Conservation (phyloP, 2,113 vertebrate species). For the Chlamydotis undulata region DNA sequence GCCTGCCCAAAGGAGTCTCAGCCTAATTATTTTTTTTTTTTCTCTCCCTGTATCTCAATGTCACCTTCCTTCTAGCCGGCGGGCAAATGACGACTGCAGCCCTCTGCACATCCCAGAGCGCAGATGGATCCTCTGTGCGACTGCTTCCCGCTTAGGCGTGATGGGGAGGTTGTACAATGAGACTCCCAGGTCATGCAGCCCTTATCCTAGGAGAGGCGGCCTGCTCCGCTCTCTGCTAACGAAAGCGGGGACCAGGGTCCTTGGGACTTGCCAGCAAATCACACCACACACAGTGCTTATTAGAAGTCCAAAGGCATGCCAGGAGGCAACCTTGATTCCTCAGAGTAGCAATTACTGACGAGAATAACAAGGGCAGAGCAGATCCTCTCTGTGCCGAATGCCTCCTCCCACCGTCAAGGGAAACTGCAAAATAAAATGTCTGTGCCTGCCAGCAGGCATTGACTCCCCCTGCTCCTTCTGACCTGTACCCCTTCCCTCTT, state of each 20-base stretch:
- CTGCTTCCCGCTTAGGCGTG: accelerated
- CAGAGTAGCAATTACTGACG: accelerated
- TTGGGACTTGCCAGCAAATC: background rate
- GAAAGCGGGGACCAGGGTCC: accelerated
- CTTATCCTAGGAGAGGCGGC: background rate
- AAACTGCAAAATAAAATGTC: background rate
- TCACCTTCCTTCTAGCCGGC: slow-evolving; percentile 27
- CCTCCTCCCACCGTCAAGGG: background rate
- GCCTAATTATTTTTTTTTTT: slow-evolving; percentile 14
- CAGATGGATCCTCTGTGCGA: background rate
- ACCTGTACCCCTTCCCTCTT: background rate
- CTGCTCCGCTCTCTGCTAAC: background rate
- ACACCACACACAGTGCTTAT: background rate
- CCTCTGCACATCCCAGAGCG: background rate
- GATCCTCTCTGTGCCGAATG: background rate
- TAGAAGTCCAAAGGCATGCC: background rate
- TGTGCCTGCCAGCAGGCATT: background rate
- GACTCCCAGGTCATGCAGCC: accelerated
- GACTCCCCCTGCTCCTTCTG: background rate
- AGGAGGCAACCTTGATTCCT: background rate
- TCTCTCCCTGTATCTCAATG: slow-evolving; percentile 29
- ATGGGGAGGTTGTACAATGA: background rate
- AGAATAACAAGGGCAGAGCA: background rate
- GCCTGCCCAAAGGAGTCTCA: slow-evolving; percentile 15
- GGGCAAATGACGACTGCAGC: background rate